Base-by-base conservation (phyloP, 2,113 vertebrate genomes). In the Sigmodon hispidus region DNA sequence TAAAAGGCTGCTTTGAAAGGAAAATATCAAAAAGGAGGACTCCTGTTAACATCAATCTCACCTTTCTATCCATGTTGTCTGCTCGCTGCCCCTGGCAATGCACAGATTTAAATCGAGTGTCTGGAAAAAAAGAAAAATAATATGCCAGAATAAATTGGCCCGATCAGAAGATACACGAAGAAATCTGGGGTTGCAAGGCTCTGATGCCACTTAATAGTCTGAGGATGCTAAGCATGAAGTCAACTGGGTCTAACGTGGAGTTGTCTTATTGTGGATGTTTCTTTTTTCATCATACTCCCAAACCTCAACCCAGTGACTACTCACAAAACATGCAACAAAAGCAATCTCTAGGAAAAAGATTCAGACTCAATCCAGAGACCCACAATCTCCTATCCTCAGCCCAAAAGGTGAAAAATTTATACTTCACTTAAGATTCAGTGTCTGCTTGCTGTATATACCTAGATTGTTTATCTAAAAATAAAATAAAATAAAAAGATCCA, bases 51-150 rank as follows among this genome's bases (percentile, higher is more conserved):
- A 50, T 11, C 91, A 86, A 94, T 92, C 95, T 98, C 98, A 98
- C 98, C 98, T 98, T 90, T 96, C 73, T 93, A 43, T 98, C 97
- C 98, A 98, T 98, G 91, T 67, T 95, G 96, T 79, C 29, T n/a
- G 87, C 79, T 95, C 52, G 94, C 97, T 96, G 96, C 96, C 83
- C 24, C 97, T 87, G 97, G 93, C 95, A 61, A 89, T 76, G 84
- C 45, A 61, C 86, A 97, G 91, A 95, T 81, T 95, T 89, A 96
- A 97, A 93, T 94, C 0, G 1, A 79, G 95, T 97, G 96, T 57
- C 94, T 89, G 96, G 98, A 96, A 94, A 50, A 97, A 91, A 96
- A 73, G 95, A 97, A 97, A 97, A 97, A 97, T 50, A 94, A 92
- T 79, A 96, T 85, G 52, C 55, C 72, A 83, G 61, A 52, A 87